Base-by-base conservation (phyloP, 2,888 invertebrate species). In the Campopleginae sp. region DNA sequence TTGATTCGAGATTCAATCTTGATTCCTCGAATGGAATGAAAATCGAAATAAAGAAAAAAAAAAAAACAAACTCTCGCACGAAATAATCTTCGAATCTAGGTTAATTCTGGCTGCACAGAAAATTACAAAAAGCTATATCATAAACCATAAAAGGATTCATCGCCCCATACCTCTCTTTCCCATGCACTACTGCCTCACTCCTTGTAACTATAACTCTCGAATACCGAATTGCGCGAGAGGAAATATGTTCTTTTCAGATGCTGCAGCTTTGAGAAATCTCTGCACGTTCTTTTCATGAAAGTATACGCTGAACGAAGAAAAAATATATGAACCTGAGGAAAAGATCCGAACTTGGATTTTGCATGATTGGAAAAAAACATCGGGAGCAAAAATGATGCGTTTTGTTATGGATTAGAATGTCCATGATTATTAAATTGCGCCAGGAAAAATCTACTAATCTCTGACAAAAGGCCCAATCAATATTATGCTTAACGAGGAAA, bases 211-310 rank as follows among this genome's bases (percentile, higher is more conserved):
- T 46, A 46, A 46, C 42, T 8, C 14, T 8, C 75, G 61, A 42
- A 63, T 44, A 63, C 31, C 61, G 42, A 74, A 70, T 63, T 63
- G 23, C 51, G 14, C 58, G 54, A 58, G 44, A 72, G 63, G 74
- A 80, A 63, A 76, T 76, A 71, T 71, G 31, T 51, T 54, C 76
- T 44, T 71, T 31, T 54, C 61, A 42, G 51, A 23, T 42, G 33
- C 38, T 42, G 71, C 76, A 38, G 19, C 71, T 72, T 80, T 80
- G 76, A 65, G 63, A 80, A 84, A 84, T 77, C 84, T 65, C 68
- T 27, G 71, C 84, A 77, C 80, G 84, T 84, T 72, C 80, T 33
- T 19, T 80, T 65, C 76, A 58, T 48, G 70, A 76, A 71, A 58
- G 72, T 48, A 84, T 84, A 84, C 72, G 71, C 38, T 19, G 80